Evolutionary conservation across 2,888 invertebrate species (phyloP).

Genomic region (Drymonia ruficornis): DNA sequence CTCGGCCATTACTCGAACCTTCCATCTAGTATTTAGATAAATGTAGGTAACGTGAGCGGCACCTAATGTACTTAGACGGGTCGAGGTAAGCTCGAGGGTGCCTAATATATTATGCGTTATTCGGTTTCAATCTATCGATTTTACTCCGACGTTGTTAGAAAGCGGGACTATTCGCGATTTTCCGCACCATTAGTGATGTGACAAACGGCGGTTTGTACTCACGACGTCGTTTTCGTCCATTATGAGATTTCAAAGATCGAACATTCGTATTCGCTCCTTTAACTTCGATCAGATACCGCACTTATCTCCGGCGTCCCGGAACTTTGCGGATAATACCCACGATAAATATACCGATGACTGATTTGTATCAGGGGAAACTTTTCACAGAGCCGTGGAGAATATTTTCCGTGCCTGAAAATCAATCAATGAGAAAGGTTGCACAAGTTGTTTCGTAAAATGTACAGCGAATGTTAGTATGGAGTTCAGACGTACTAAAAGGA

Average conservation of each 20-base stretch:
- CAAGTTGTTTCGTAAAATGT: not conserved
- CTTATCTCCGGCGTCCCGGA: slow-evolving; percentile 47
- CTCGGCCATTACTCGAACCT: slow-evolving; percentile 26
- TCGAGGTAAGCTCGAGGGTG: slow-evolving; percentile 40
- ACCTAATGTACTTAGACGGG: slow-evolving; percentile 22
- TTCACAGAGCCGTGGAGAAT: slow-evolving; percentile 3
- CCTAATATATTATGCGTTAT: slow-evolving; percentile 57
- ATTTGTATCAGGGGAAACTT: slow-evolving; percentile 15
- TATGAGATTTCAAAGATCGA: slow-evolving; percentile 73
- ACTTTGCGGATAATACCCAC: slow-evolving; percentile 19
- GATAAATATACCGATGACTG: slow-evolving; percentile 17
- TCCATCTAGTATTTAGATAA: slow-evolving; percentile 33
- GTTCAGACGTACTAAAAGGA: too few relatives aligned
- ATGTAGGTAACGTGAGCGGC: slow-evolving; percentile 27
- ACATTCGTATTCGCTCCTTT: slow-evolving; percentile 70
- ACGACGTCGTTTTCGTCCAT: slow-evolving; percentile 76
- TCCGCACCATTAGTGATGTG: slow-evolving; percentile 77
- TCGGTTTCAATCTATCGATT: slow-evolving; percentile 67
- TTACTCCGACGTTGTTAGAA: slow-evolving; percentile 63
- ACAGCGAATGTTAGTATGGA: not conserved
- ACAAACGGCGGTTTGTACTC: slow-evolving; percentile 77
- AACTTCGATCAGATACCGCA: slow-evolving; percentile 62
- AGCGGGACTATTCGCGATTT: slow-evolving; percentile 73
- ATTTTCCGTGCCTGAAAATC: slow-evolving; percentile 7
- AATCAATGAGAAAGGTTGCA: slow-evolving; percentile 16